Percentiles rank a stretch among this genome's conserved stretches.
Evolutionary conservation across 2,888 invertebrate species (phyloP).

Genomic region (Acanthosepion pharaonis): DNA sequence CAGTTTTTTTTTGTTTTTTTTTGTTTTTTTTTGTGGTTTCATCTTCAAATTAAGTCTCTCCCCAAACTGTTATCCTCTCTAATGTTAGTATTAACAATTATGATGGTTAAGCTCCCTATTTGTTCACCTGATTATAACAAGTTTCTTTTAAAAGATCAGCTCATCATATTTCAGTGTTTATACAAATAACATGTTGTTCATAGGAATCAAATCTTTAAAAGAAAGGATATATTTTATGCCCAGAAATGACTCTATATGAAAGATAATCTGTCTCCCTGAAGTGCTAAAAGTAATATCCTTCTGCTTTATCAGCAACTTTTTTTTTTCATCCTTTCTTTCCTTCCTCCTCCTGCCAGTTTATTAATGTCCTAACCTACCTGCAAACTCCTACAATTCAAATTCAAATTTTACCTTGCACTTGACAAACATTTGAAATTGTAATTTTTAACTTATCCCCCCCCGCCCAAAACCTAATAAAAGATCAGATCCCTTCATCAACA

Average conservation of each 20-base stretch:
- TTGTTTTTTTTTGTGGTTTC: not conserved
- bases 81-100: not conserved
- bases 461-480: too few species aligned
- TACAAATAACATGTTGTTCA: not conserved
- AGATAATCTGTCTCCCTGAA: not conserved
- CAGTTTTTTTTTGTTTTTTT: not conserved
- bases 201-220: not conserved
- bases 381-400: not conserved
- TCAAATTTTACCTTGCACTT: too few species aligned
- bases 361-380: not conserved
- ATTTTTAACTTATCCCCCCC: too few species aligned
- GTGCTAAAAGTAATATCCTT: not conserved
- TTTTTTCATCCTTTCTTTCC: not conserved
- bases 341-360: not conserved
- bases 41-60: too few species aligned
- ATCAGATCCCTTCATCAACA: too few species aligned
- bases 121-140: not conserved
- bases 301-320: not conserved
- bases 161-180: not conserved
- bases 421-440: too few species aligned
- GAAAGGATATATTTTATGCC: not conserved
- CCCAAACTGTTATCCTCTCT: not conserved
- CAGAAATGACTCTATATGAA: not conserved
- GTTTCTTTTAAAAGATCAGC: not conserved
- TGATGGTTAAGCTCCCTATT: not conserved